Conservation (phyloP, 2,113 vertebrate genomes). For the Hassar affinis region DNA sequence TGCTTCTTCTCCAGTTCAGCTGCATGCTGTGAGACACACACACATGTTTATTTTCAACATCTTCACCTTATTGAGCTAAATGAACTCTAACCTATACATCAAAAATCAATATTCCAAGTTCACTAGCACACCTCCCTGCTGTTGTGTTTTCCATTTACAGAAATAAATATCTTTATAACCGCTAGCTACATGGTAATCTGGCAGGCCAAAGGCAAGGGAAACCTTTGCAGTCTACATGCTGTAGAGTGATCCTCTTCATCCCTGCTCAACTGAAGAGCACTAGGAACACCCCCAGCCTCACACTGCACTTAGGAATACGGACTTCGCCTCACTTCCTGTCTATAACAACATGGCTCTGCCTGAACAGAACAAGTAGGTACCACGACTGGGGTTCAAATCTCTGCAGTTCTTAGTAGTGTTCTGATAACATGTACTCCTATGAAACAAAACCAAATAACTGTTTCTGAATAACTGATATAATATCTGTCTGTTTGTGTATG, state of each 20-base stretch:
- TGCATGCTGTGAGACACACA: conserved; percentile 81
- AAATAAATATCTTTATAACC: not conserved
- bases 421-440: not conserved
- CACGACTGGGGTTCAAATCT: not conserved
- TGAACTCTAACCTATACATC: not conserved
- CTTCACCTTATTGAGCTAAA: not conserved
- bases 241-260: not conserved
- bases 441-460: too few species aligned
- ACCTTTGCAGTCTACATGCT: not conserved
- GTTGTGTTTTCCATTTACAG: too few species aligned
- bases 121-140: not conserved
- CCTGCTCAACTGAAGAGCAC: not conserved
- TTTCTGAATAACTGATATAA: too few species aligned
- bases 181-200: not conserved
- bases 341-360: not conserved
- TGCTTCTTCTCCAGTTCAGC: conserved; percentile 98
- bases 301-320: not conserved
- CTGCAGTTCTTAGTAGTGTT: not conserved
- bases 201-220: not conserved
- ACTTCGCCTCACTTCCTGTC: not conserved
- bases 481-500: not conserved
- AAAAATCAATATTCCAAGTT: not conserved
- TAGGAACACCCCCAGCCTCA: not conserved
- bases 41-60: not conserved
- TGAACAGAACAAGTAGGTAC: not conserved